Percentiles rank a stretch among this genome's conserved stretches.
Conservation (phyloP, 2,888 invertebrate species). For the Nysson spinosus region DNA sequence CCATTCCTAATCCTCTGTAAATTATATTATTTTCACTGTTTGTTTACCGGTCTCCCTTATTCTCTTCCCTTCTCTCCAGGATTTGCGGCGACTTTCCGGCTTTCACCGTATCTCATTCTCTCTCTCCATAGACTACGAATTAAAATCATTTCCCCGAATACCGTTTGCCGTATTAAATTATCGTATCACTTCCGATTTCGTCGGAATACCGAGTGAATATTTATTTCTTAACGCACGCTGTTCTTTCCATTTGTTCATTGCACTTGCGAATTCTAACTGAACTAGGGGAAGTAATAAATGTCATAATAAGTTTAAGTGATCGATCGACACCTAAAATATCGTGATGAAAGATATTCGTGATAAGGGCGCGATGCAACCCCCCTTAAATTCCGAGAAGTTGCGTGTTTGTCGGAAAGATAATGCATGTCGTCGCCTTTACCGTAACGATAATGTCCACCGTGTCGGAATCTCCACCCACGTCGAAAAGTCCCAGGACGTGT, state of each 20-base stretch:
- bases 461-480: constrained; percentile 27
- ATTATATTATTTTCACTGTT: constrained; percentile 78
- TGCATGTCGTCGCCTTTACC: constrained; percentile 7
- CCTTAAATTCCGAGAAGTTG: no score
- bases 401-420: no score
- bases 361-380: no score
- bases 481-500: constrained; percentile 51
- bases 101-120: constrained; percentile 59
- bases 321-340: no score
- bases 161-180: constrained; percentile 34
- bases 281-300: no score
- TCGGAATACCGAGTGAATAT: background rate
- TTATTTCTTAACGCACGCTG: no score
- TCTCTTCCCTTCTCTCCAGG: constrained; percentile 70
- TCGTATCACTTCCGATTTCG: background rate
- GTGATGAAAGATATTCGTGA: no score
- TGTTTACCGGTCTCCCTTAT: constrained; percentile 76
- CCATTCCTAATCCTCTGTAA: constrained; percentile 77
- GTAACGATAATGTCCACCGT: constrained; percentile 29
- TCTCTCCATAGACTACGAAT: constrained; percentile 46
- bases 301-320: no score
- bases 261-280: no score
- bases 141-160: constrained; percentile 57
- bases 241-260: no score
- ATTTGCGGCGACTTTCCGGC: constrained; percentile 77